These are phyloP conservation scores for Tetranychus truncatus DNA, from an alignment of 2,888 invertebrate genomes.

Conservation along the genomic window DNA sequence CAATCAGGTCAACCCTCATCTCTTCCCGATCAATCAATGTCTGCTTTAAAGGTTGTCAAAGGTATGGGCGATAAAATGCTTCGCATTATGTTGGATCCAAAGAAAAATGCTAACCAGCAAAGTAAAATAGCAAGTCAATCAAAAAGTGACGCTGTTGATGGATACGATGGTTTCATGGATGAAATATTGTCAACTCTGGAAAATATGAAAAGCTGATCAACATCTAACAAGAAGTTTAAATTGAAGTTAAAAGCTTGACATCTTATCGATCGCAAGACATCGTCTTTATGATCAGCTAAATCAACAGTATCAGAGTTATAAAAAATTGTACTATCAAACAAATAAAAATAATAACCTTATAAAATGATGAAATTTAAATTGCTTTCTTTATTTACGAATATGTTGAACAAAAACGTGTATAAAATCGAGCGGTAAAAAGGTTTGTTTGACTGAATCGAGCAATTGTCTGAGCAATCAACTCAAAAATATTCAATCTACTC, in stretches of 20 bases:
- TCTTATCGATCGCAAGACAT: not conserved
- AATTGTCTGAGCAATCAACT: not conserved
- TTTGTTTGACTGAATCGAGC: not conserved
- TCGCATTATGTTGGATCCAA: not conserved
- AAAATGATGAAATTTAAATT: no score
- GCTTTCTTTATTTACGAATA: no score
- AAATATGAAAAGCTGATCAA: not conserved
- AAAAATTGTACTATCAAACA: no score
- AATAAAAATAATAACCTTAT: no score
- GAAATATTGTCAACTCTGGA: not conserved
- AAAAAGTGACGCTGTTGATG: not conserved
- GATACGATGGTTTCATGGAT: not conserved
- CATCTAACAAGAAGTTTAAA: not conserved
- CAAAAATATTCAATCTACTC: not conserved
- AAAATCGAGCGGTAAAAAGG: no score
- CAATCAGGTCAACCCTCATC: no score
- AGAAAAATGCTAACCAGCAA: not conserved
- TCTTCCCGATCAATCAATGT: not conserved
- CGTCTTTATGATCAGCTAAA: not conserved
- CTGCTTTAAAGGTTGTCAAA: not conserved
- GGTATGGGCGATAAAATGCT: not conserved
- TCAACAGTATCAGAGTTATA: no score
- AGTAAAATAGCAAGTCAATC: not conserved
- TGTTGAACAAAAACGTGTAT: no score
- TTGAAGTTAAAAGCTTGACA: not conserved